A percentile compares a stretch with the other conserved stretches of the same genome.
These are phyloP conservation scores for Drosophila sp. DNA, from an alignment of 1,140 invertebrate species.

Conservation along the genomic window DNA sequence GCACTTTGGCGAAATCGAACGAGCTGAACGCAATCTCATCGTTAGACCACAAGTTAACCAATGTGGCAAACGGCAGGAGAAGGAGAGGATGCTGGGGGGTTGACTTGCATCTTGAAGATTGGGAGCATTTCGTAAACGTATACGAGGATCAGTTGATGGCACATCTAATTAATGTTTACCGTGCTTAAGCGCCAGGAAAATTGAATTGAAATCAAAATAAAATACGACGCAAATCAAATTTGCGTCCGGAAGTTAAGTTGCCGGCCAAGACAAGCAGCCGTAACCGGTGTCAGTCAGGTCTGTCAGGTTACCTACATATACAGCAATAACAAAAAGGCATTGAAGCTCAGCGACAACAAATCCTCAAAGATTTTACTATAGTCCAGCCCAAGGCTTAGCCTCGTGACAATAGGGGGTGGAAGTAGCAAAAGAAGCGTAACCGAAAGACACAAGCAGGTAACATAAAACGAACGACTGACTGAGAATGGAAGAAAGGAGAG, in stretches of 20 bases:
- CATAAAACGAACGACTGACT: constrained; percentile 24
- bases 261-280: constrained; percentile 24
- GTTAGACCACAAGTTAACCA: constrained; percentile 48
- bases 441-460: constrained; percentile 51
- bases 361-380: constrained; percentile 74
- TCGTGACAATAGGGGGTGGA: constrained; percentile 44
- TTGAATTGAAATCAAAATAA: constrained; percentile 77
- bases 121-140: constrained; percentile 14
- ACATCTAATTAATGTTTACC: constrained; percentile 81
- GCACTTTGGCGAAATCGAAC: constrained; percentile 78
- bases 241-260: constrained; percentile 67
- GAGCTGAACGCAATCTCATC: constrained; percentile 62
- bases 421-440: constrained; percentile 69
- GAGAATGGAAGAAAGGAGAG: neutral
- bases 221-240: constrained; percentile 78
- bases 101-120: constrained; percentile 15
- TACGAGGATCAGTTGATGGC: constrained; percentile 37
- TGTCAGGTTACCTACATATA: constrained; percentile 1
- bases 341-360: constrained; percentile 46
- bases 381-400: constrained; percentile 40
- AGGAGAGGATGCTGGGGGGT: neutral
- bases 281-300: constrained; percentile 50
- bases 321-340: constrained; percentile 4
- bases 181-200: constrained; percentile 77
- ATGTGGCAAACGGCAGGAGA: constrained; percentile 15